Evolutionary conservation across 1,140 invertebrate species (phyloP).

Genomic region (Paramacrobiotus metropolitanus): DNA sequence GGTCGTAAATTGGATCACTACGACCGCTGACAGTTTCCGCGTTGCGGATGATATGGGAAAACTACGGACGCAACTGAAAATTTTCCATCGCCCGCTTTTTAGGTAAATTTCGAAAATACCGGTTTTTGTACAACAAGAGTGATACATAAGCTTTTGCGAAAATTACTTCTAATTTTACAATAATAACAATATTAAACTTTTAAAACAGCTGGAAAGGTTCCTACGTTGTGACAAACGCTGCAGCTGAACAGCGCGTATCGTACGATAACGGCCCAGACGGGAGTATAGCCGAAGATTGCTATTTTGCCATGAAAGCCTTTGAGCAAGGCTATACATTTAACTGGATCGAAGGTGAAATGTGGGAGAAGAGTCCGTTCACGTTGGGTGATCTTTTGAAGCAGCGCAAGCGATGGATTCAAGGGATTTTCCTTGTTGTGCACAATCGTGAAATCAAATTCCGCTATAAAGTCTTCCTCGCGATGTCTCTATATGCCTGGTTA

Average conservation of each 20-base stretch:
- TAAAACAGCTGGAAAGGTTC: slow-evolving; percentile 75
- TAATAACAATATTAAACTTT: no score
- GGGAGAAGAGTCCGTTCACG: slow-evolving; percentile 88
- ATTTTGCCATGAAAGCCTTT: slow-evolving; percentile 78
- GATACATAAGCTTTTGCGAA: no score
- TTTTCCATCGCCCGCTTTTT: slow-evolving; percentile 82
- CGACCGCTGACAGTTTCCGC: slow-evolving; percentile 78
- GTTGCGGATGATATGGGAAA: slow-evolving; percentile 86
- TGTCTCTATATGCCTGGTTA: slow-evolving; percentile 84
- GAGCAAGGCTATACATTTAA: slow-evolving; percentile 61
- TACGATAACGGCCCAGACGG: slow-evolving; percentile 87
- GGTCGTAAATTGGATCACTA: slow-evolving; percentile 87
- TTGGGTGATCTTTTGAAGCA: slow-evolving; percentile 83
- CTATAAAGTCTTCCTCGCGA: slow-evolving; percentile 55
- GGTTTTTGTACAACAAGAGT: no score
- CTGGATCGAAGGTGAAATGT: slow-evolving; percentile 89
- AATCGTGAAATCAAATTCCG: slow-evolving; percentile 53
- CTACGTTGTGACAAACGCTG: slow-evolving; percentile 38
- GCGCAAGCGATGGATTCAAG: slow-evolving; percentile 83
- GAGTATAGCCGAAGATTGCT: slow-evolving; percentile 90
- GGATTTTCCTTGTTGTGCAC: slow-evolving; percentile 78
- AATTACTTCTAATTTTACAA: no score
- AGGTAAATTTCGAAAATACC: no score
- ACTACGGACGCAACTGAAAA: slow-evolving; percentile 64
- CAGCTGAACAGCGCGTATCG: slow-evolving; percentile 62